Conservation (phyloP, 2,888 invertebrate species). For the Hydrotaea cyrtoneurina region DNA sequence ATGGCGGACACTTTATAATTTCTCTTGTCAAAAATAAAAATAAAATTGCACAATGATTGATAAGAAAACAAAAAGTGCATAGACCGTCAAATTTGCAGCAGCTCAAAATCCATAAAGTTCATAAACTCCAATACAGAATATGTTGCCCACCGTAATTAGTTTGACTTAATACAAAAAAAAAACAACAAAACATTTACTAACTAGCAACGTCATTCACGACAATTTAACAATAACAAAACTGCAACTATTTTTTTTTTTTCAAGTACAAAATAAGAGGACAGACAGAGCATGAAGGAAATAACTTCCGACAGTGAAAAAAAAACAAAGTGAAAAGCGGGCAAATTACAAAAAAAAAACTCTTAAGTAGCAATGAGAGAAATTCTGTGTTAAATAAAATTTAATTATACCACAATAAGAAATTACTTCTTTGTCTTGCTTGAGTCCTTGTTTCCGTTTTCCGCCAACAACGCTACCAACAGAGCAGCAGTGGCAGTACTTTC, state of each 20-base stretch:
- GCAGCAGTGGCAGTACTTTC: neutral
- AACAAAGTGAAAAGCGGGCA: neutral
- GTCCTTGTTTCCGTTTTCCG: slow-evolving; percentile 15
- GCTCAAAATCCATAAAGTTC: too few species aligned
- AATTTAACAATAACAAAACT: neutral
- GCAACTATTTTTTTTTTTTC: slow-evolving; percentile 15
- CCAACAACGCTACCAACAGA: neutral
- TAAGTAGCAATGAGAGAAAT: slow-evolving; percentile 32
- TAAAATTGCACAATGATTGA: too few species aligned
- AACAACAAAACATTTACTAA: neutral
- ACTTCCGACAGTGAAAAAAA: neutral
- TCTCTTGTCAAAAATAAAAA: too few species aligned
- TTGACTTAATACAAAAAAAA: too few species aligned
- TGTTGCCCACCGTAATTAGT: too few species aligned
- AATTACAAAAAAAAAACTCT: slow-evolving; percentile 40
- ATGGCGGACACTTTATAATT: too few species aligned
- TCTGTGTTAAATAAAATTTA: slow-evolving; percentile 51
- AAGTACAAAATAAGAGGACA: neutral
- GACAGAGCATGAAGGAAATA: neutral
- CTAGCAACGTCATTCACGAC: neutral
- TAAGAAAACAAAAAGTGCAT: too few species aligned
- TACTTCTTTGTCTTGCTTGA: neutral
- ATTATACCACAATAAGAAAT: slow-evolving; percentile 42
- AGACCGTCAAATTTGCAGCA: too few species aligned
- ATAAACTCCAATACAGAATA: too few species aligned